Percentiles rank a stretch among this genome's conserved stretches.
These are phyloP conservation scores for Sinocyclocheilus anophthalmus DNA, from an alignment of 2,113 vertebrate genomes.

Conservation along the genomic window DNA sequence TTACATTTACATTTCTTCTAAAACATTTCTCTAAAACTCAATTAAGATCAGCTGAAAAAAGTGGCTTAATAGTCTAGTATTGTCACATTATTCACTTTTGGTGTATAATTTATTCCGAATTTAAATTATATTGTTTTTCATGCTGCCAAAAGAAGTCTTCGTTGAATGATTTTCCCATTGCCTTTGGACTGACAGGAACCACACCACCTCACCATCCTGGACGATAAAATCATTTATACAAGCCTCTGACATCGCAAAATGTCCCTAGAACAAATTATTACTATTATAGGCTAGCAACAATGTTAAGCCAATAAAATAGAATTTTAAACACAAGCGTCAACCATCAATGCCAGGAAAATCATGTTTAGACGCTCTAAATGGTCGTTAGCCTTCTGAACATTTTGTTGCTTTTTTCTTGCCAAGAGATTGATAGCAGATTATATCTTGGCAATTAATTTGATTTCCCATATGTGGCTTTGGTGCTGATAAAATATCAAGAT, in stretches of 20 bases:
- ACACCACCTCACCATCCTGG: too few relatives aligned
- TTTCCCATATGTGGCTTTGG: conserved; percentile 13
- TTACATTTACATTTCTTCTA: neutral
- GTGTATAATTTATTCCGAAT: neutral
- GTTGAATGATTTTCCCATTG: neutral
- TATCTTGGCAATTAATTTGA: neutral
- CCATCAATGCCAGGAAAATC: neutral
- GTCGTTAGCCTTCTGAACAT: neutral
- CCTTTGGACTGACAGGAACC: neutral
- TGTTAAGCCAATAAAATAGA: neutral
- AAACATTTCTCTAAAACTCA: neutral
- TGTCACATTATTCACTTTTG: neutral
- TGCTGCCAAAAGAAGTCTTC: neutral
- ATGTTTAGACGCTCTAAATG: neutral
- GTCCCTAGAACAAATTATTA: neutral
- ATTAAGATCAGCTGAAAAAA: neutral
- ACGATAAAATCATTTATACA: too few relatives aligned
- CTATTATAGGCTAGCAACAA: neutral
- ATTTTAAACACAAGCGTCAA: neutral
- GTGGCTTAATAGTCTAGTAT: neutral
- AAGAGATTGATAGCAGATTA: neutral
- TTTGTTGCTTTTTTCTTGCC: neutral
- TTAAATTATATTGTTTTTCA: neutral
- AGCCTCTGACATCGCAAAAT: too few relatives aligned
- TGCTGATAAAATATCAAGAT: conserved; percentile 24